A percentile compares a stretch with the other conserved stretches of the same genome.
Evolutionary conservation across 2,797 vertebrate genomes (phyloP).

Genomic region (Spinibarbus caldwelli): DNA sequence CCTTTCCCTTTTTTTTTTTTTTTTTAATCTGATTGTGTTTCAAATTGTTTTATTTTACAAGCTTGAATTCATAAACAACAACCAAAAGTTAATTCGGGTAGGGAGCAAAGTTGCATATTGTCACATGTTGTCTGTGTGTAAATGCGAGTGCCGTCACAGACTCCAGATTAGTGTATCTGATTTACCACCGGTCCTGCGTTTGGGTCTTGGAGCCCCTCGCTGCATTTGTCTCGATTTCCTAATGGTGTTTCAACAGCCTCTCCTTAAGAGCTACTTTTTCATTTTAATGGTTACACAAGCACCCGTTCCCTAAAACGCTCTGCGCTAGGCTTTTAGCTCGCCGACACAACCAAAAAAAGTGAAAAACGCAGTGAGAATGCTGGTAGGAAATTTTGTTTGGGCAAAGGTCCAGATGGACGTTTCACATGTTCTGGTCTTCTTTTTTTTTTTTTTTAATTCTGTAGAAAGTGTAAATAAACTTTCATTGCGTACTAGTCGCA

Average conservation of each 20-base stretch:
- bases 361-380: background rate
- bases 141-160: background rate
- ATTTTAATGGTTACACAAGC: conserved; percentile 82
- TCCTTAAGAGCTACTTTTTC: conserved; percentile 78
- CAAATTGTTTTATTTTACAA: background rate
- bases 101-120: background rate
- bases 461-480: background rate
- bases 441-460: background rate
- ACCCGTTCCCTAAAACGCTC: conserved; percentile 54
- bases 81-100: background rate
- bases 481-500: background rate
- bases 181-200: conserved; percentile 74
- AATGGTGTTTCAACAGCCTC: conserved; percentile 84
- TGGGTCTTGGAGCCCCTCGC: conserved; percentile 69
- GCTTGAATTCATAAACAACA: background rate
- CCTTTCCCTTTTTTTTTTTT: background rate
- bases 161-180: conserved; percentile 78
- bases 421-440: background rate
- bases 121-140: conserved; percentile 31
- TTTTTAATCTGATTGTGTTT: conserved; percentile 22
- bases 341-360: conserved; percentile 14
- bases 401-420: background rate
- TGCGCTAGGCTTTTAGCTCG: conserved; percentile 21
- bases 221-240: conserved; percentile 85
- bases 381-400: background rate